phyloP scores from a whole-genome alignment of 2,888 invertebrate species.

The Cloeon dipterum region DNA sequence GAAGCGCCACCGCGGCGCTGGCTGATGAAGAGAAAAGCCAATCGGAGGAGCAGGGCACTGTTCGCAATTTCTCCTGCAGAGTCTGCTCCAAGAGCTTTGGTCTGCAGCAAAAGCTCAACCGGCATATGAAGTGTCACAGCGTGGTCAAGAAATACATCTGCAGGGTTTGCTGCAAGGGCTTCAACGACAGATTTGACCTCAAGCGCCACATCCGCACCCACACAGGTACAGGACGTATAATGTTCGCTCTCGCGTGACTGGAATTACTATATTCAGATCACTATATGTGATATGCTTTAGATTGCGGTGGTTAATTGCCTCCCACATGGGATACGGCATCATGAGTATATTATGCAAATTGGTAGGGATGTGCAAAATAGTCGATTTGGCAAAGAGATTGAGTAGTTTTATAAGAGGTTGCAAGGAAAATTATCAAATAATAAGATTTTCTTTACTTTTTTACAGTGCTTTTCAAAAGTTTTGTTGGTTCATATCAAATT shows the following conservation, averaged over 20 bases:
- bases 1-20: conserved; percentile 6
- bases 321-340: too few relatives aligned
- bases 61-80: conserved; percentile 62
- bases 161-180: conserved; percentile 98
- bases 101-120: conserved; percentile 83
- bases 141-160: conserved; percentile 96
- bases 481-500: too few relatives aligned
- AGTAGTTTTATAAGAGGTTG: too few relatives aligned
- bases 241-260: background rate
- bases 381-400: too few relatives aligned
- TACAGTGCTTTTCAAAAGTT: too few relatives aligned
- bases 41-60: conserved; percentile 34
- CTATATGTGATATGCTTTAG: too few relatives aligned
- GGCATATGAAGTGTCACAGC: conserved; percentile 98
- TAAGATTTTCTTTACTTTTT: too few relatives aligned
- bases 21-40: conserved; percentile 8
- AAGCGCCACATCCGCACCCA: conserved; percentile 98
- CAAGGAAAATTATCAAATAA: too few relatives aligned
- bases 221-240: conserved; percentile 59
- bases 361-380: too few relatives aligned
- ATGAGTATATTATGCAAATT: too few relatives aligned
- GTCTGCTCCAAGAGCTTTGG: conserved; percentile 88
- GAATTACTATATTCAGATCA: background rate
- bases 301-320: background rate
- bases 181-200: conserved; percentile 98